Base-by-base conservation (phyloP, 2,888 invertebrate genomes). In the Callinectes sapidus region DNA sequence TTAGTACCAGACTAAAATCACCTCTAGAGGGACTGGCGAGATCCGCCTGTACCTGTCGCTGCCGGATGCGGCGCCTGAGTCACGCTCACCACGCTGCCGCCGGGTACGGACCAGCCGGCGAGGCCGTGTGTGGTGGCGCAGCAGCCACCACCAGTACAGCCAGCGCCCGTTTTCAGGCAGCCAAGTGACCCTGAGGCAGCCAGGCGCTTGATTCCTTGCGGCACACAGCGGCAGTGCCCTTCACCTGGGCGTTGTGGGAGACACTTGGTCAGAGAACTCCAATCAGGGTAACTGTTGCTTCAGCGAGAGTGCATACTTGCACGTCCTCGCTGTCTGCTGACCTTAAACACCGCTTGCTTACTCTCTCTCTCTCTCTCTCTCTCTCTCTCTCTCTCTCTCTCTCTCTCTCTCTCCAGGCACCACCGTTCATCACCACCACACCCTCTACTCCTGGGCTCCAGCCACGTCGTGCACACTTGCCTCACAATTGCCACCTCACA, bases 311-410 rank as follows among this genome's bases (percentile, higher is more conserved):
- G 61, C 61, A 61, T 61, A 61, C 61, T 61, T 61, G 23, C 61
- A 61, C 61, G 61, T 23, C 61, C 23, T 23, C 61, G 23, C 61
- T 23, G 61, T 61, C 61, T 61, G 61, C 61, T 61, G 61, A 61
- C 61, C 61, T 61, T 61, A 61, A 23, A 61, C 61, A 61, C 23
- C n/a, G 2, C 71, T 28, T n/a, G 8, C 71, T 71, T 28, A 13
- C 71, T 71, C 71, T 71, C 71, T 28, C 71, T 71, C 71, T 28
- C 71, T 71, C 71, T 71, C 71, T 71, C 71, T 71, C 71, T 71
- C 71, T 71, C 71, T 71, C 71, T 71, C 71, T 71, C 71, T 71
- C 71, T 71, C 71, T 71, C 71, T 71, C 71, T 71, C 71, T 71
- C 66, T 71, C n/a, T 71, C 71, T 71, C 71, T 71, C 71, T 71